Conservation (phyloP, 2,113 vertebrate genomes). For the Actenoides hombroni region DNA sequence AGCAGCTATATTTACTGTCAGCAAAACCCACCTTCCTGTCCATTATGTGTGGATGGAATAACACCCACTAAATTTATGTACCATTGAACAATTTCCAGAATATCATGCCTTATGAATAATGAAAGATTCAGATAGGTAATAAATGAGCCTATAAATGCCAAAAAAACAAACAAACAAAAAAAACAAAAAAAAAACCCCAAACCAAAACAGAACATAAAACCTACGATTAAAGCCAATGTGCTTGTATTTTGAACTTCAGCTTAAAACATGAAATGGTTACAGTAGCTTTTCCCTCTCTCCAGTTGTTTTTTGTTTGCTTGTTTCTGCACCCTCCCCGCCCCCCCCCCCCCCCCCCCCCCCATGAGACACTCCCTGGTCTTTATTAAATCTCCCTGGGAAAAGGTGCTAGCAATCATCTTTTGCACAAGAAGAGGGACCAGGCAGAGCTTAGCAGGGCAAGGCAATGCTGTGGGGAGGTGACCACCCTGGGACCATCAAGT, state of each 20-base stretch:
- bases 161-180: too few species aligned
- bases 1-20: not conserved
- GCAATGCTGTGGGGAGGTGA: not conserved
- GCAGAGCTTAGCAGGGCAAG: not conserved
- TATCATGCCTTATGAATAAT: too few species aligned
- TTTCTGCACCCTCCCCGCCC: too few species aligned
- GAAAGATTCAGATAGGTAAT: too few species aligned
- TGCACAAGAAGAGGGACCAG: not conserved
- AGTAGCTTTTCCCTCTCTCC: not conserved
- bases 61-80: not conserved
- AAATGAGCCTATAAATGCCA: too few species aligned
- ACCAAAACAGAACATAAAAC: too few species aligned
- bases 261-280: not conserved
- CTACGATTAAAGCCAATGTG: too few species aligned
- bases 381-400: not conserved
- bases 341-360: too few species aligned
- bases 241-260: not conserved
- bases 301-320: not conserved
- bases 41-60: not conserved
- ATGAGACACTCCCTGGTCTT: not conserved
- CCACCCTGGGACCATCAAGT: too few species aligned
- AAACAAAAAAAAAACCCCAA: too few species aligned
- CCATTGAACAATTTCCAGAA: too few species aligned
- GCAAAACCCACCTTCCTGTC: not conserved
- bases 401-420: not conserved